phyloP scores from a whole-genome alignment of 2,113 vertebrate species.

The Ophiodon elongatus region DNA sequence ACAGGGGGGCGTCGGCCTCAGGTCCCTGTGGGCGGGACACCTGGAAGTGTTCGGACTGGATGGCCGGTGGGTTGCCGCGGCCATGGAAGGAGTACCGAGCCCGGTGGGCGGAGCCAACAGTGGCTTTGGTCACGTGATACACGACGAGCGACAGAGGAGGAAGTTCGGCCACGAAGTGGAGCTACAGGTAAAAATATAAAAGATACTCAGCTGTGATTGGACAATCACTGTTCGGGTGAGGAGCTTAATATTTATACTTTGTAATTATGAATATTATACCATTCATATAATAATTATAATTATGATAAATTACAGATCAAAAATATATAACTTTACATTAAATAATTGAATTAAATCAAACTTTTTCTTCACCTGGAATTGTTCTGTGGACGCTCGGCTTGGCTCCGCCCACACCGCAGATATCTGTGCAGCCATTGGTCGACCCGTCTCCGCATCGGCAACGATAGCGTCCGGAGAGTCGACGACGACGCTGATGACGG shows the following conservation, averaged over 20 bases:
- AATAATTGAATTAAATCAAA: background rate
- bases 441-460: slow-evolving; percentile 79
- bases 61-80: slow-evolving; percentile 35
- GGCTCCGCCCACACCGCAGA: slow-evolving; percentile 89
- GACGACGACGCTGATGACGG: slow-evolving; percentile 86
- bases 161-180: slow-evolving; percentile 88
- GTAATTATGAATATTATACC: no score
- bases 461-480: slow-evolving; percentile 84
- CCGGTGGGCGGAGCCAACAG: slow-evolving; percentile 77
- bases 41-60: slow-evolving; percentile 82
- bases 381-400: slow-evolving; percentile 76
- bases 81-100: slow-evolving; percentile 83
- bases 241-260: background rate
- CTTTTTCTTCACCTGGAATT: slow-evolving; percentile 87
- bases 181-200: slow-evolving; percentile 70
- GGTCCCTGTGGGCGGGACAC: slow-evolving; percentile 77
- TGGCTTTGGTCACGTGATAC: slow-evolving; percentile 86
- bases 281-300: background rate
- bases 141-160: slow-evolving; percentile 88
- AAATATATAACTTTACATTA: background rate
- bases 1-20: slow-evolving; percentile 76
- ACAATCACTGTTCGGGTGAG: background rate
- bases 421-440: slow-evolving; percentile 84
- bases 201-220: background rate
- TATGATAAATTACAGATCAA: background rate